Percentiles rank a stretch among this genome's conserved stretches.
Evolutionary conservation across 2,113 vertebrate genomes (phyloP).

Genomic region (Callospermophilus lateralis): DNA sequence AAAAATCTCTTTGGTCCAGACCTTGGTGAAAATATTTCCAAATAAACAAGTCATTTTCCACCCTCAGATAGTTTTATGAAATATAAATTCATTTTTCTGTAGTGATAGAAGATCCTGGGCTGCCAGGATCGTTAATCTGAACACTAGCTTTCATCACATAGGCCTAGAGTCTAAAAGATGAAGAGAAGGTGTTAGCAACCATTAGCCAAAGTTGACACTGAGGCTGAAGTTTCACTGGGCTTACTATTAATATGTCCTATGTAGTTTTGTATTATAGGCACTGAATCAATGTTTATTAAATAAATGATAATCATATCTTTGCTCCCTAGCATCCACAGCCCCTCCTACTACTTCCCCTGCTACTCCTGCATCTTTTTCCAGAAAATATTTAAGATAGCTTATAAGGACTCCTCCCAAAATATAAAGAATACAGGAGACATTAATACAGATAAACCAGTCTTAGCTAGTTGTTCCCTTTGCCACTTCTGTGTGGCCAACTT

Average conservation of each 20-base stretch:
- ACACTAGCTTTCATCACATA: not conserved
- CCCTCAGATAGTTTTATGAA: not conserved
- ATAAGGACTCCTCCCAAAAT: not conserved
- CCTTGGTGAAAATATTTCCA: conserved; percentile 10
- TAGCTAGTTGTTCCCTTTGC: not conserved
- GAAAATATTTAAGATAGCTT: conserved; percentile 8
- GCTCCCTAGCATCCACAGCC: not conserved
- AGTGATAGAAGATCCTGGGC: not conserved
- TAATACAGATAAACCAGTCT: not conserved
- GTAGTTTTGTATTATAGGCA: not conserved
- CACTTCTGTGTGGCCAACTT: not conserved
- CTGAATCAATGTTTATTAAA: not conserved
- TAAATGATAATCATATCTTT: not conserved
- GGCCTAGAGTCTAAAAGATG: not conserved
- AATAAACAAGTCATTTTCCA: not conserved
- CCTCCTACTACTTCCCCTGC: not conserved
- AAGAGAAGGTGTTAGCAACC: not conserved
- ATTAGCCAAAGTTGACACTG: not conserved
- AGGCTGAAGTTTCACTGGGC: not conserved
- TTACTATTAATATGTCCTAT: not conserved
- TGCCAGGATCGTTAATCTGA: not conserved
- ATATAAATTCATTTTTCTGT: not conserved
- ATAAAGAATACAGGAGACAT: not conserved
- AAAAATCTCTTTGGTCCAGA: not conserved
- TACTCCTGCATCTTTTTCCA: not conserved